Base-by-base conservation (phyloP, 2,113 vertebrate genomes). In the Damaliscus lunatus region DNA sequence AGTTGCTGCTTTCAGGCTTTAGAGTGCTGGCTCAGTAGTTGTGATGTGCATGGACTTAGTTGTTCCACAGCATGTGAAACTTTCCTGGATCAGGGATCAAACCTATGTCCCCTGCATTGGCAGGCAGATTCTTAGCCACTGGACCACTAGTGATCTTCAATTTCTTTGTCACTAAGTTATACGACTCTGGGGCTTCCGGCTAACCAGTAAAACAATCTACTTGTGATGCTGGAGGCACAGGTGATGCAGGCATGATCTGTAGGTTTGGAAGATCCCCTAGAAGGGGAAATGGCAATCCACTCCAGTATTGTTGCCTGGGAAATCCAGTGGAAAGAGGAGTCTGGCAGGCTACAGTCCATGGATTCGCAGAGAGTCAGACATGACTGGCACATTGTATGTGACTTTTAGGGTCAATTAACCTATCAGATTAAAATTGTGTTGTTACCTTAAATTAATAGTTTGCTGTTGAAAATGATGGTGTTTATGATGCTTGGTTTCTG, bases 391-490 rank as follows among this genome's bases (percentile, higher is more conserved):
- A 43, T 14, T 74, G 36, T 43, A 74, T 74, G 14, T 48, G 64
- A 92, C 23, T 88, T 83, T 55, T 16, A 80, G 23, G 46, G 60
- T 94, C 52, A 84, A 7, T 62, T n/a, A 48, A 46, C 16, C 27
- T 85, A 55, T 52, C 19, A 59, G 71, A 81, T 71, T 29, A 71
- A 96, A 94, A 84, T 25, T 36, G 1, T 57, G 3, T 52, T 87
- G 6, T 84, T 94, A 94, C 29, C 55, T 87, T 46, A 94, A 57
- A 43, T 87, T 87, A 94, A 88, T 67, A 97, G 52, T 81, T 92
- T 91, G 17, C 19, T 86, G 17, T 60, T 95, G 50, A 94, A 93
- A 95, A 81, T 89, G 3, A 64, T 78, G n/a, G 17, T 74, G 36
- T 31, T 46, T 21, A 10, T 67, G 46, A 23, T n/a, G 4, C 60